These are phyloP conservation scores for Paracanthobrama guichenoti DNA, from an alignment of 2,113 vertebrate genomes.

Conservation along the genomic window DNA sequence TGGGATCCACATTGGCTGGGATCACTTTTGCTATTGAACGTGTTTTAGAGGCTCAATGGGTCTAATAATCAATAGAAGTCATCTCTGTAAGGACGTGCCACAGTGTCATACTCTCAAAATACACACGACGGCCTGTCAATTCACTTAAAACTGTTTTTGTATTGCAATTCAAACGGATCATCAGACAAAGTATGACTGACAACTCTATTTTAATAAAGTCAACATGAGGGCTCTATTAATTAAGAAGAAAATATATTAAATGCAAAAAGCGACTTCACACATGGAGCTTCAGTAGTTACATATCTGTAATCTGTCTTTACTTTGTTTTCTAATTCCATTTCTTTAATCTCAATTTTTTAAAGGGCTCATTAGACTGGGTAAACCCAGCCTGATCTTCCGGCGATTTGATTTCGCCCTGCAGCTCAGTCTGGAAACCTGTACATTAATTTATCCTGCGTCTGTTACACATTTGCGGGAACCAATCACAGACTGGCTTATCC, in stretches of 20 bases:
- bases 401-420: no score
- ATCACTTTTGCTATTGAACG: neutral
- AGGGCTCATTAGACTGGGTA: neutral
- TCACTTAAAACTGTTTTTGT: neutral
- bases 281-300: neutral
- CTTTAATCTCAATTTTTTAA: neutral
- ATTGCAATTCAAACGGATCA: neutral
- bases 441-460: no score
- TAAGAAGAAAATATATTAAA: neutral
- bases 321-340: neutral
- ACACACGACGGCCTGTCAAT: slow-evolving; percentile 28
- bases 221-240: neutral
- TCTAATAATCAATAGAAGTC: slow-evolving; percentile 41
- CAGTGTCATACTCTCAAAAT: slow-evolving; percentile 42
- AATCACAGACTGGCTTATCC: no score
- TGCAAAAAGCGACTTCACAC: neutral
- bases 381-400: no score
- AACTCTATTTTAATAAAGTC: neutral
- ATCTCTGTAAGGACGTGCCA: slow-evolving; percentile 47
- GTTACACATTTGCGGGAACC: no score
- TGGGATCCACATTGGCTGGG: neutral
- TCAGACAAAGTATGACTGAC: neutral
- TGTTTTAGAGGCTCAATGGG: slow-evolving; percentile 45
- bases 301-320: neutral
- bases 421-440: no score